Evolutionary conservation across 2,113 vertebrate genomes (phyloP).

Genomic region (Hystrix brachyura): DNA sequence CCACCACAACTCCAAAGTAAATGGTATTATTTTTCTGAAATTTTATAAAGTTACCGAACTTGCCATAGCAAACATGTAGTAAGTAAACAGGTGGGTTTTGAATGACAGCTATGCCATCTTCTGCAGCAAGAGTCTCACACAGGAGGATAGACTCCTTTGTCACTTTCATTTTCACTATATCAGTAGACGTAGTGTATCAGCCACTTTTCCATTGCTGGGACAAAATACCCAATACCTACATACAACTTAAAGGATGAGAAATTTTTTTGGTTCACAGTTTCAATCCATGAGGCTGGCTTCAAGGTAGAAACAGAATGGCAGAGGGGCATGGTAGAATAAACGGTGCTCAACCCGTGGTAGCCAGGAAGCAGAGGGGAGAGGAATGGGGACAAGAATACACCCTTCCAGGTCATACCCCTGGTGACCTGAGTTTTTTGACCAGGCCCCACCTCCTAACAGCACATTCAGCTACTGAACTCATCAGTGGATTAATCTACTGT

Average conservation of each 20-base stretch:
- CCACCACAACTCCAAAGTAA: neutral
- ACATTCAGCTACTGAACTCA: neutral
- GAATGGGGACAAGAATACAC: neutral
- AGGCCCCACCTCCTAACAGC: neutral
- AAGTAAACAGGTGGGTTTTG: neutral
- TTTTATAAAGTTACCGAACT: neutral
- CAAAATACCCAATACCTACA: neutral
- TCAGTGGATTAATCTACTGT: neutral
- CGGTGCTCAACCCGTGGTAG: neutral
- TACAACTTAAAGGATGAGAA: neutral
- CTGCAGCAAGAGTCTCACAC: neutral
- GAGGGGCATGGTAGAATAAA: neutral
- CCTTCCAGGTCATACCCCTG: neutral
- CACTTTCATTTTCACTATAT: neutral
- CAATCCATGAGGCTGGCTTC: neutral
- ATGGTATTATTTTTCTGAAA: constrained; percentile 41
- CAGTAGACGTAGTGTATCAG: neutral
- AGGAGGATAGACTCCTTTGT: neutral
- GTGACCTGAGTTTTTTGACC: neutral
- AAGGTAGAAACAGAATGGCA: neutral
- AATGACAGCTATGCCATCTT: neutral
- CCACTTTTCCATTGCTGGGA: neutral
- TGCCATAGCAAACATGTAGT: neutral
- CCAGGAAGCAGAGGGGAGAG: neutral
- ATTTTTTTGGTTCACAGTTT: no score